A percentile compares a stretch with the other conserved stretches of the same genome.
Conservation (phyloP, 2,797 vertebrate genomes). For the Tauraco hartlaubi region DNA sequence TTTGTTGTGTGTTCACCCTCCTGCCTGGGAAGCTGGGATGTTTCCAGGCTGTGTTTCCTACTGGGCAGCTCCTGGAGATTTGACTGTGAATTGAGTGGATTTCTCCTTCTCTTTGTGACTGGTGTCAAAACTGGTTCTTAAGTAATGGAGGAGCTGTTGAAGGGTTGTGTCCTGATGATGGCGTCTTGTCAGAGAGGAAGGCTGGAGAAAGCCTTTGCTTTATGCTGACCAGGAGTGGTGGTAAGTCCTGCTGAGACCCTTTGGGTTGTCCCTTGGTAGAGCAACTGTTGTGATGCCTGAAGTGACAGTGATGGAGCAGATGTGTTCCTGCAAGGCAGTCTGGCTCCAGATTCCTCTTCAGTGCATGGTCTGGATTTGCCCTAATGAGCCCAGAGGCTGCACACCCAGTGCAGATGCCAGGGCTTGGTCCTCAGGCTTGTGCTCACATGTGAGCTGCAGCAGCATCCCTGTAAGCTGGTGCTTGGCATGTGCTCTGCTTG, state of each 20-base stretch:
- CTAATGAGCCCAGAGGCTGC: neutral
- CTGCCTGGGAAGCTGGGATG: rapidly evolving
- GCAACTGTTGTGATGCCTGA: neutral
- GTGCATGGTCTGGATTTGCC: neutral
- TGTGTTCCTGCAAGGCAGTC: neutral
- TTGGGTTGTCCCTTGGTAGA: neutral
- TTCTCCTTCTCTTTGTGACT: neutral
- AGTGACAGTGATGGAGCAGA: neutral
- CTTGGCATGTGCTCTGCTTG: neutral
- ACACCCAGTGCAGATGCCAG: neutral
- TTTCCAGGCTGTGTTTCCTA: neutral
- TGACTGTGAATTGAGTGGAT: neutral
- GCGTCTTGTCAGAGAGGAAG: neutral
- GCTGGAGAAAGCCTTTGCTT: neutral
- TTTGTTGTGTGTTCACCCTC: rapidly evolving
- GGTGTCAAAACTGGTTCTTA: neutral
- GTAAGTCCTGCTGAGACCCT: neutral
- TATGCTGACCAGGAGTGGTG: neutral
- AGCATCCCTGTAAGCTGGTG: neutral
- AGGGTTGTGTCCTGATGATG: neutral
- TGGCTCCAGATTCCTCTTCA: neutral
- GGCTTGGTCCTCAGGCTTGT: neutral
- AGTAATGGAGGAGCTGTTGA: neutral
- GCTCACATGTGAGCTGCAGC: neutral
- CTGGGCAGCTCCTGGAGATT: neutral